phyloP scores from a whole-genome alignment of 2,888 invertebrate genomes.

The Plagodis pulveraria region DNA sequence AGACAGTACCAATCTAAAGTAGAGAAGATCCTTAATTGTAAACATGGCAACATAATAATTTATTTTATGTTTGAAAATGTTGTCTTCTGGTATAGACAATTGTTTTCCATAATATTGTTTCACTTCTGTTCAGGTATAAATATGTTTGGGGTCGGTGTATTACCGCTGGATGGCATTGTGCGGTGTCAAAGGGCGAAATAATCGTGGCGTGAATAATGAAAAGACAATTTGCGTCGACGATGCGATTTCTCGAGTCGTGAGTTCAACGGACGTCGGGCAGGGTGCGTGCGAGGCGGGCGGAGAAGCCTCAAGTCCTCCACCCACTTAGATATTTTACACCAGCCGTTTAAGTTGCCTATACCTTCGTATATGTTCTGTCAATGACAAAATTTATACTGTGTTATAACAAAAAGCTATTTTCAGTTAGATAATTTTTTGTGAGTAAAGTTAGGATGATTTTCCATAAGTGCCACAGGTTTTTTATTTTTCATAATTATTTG shows the following conservation, averaged over 20 bases:
- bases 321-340: conserved; percentile 7
- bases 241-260: conserved; percentile 66
- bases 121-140: conserved; percentile 1
- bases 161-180: conserved; percentile 28
- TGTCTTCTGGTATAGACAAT: no score
- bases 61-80: no score
- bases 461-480: no score
- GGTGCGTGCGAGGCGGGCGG: conserved; percentile 50
- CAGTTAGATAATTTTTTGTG: no score
- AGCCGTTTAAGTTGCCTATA: background rate
- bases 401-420: no score
- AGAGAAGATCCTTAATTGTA: no score
- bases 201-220: conserved; percentile 79
- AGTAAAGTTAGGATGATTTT: no score
- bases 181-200: conserved; percentile 68
- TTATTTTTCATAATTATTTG: no score
- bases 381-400: no score
- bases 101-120: background rate
- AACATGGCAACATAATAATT: no score
- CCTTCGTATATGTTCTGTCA: no score
- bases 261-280: conserved; percentile 69
- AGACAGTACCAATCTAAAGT: no score
- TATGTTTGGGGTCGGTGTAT: conserved; percentile 11
- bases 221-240: conserved; percentile 77
- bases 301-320: conserved; percentile 22